phyloP scores from a whole-genome alignment of 2,888 invertebrate genomes.

The Koerneria pararmatus region DNA sequence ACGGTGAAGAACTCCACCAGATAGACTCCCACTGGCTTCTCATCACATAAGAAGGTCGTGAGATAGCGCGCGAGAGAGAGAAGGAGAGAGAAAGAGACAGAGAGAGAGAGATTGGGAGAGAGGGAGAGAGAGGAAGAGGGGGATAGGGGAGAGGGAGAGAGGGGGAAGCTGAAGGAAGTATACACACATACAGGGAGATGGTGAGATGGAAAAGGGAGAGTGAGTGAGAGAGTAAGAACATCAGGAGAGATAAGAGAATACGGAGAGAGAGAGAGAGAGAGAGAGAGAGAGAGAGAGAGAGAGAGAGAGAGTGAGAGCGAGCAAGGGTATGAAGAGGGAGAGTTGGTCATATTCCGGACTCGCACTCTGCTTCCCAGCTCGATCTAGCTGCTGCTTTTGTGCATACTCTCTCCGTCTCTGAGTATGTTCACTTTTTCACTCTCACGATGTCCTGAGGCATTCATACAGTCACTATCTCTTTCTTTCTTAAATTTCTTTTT shows the following conservation, averaged over 20 bases:
- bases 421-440: too few relatives aligned
- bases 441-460: too few relatives aligned
- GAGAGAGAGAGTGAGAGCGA: not conserved
- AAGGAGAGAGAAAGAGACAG: not conserved
- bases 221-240: conserved; percentile 2
- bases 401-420: too few relatives aligned
- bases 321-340: not conserved
- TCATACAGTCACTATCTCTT: too few relatives aligned
- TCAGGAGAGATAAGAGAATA: not conserved
- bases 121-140: not conserved
- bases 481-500: too few relatives aligned
- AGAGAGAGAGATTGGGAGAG: not conserved
- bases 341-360: too few relatives aligned
- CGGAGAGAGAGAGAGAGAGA: not conserved
- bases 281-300: not conserved
- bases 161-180: not conserved
- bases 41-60: too few relatives aligned
- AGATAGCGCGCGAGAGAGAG: too few relatives aligned
- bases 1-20: too few relatives aligned
- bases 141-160: not conserved
- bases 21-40: too few relatives aligned
- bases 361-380: too few relatives aligned
- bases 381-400: too few relatives aligned
- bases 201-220: not conserved
- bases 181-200: not conserved